phyloP scores from a whole-genome alignment of 2,888 invertebrate species.

The Panzeria rudis region DNA sequence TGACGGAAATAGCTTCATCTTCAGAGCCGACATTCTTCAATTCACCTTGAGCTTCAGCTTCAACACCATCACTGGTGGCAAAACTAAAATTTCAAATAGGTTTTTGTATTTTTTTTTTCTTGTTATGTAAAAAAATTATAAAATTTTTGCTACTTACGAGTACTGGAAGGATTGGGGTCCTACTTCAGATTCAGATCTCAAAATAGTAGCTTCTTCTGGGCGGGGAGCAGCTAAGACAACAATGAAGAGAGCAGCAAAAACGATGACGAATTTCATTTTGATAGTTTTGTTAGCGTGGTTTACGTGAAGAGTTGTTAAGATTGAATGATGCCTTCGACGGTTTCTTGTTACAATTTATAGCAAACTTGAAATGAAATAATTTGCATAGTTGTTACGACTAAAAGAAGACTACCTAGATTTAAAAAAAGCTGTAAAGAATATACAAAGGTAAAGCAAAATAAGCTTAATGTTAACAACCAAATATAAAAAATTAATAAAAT shows the following conservation, averaged over 20 bases:
- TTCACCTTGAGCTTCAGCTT: slow-evolving; percentile 84
- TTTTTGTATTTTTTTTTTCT: neutral
- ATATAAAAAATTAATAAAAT: slow-evolving; percentile 11
- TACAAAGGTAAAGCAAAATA: slow-evolving; percentile 42
- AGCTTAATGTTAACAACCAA: neutral
- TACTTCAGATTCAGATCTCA: slow-evolving; percentile 85
- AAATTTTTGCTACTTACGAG: slow-evolving; percentile 85
- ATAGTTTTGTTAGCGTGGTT: slow-evolving; percentile 57
- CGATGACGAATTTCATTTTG: slow-evolving; percentile 81
- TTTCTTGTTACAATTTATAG: slow-evolving; percentile 78
- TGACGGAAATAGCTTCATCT: slow-evolving; percentile 84
- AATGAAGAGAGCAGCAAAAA: slow-evolving; percentile 79
- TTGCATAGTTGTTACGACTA: slow-evolving; percentile 54
- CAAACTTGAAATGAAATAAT: slow-evolving; percentile 70
- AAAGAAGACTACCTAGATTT: slow-evolving; percentile 32
- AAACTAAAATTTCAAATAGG: slow-evolving; percentile 79
- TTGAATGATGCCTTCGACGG: slow-evolving; percentile 74
- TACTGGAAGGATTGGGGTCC: slow-evolving; percentile 86
- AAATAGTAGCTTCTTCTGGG: slow-evolving; percentile 84
- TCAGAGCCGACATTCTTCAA: slow-evolving; percentile 85
- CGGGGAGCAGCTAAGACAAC: slow-evolving; percentile 77
- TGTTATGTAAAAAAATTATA: neutral
- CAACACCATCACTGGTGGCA: slow-evolving; percentile 85
- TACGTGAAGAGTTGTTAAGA: slow-evolving; percentile 74
- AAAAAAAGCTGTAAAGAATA: slow-evolving; percentile 64